A percentile compares a stretch with the other conserved stretches of the same genome.
Conservation (phyloP, 2,888 invertebrate genomes). For the Campaea margaritaria region DNA sequence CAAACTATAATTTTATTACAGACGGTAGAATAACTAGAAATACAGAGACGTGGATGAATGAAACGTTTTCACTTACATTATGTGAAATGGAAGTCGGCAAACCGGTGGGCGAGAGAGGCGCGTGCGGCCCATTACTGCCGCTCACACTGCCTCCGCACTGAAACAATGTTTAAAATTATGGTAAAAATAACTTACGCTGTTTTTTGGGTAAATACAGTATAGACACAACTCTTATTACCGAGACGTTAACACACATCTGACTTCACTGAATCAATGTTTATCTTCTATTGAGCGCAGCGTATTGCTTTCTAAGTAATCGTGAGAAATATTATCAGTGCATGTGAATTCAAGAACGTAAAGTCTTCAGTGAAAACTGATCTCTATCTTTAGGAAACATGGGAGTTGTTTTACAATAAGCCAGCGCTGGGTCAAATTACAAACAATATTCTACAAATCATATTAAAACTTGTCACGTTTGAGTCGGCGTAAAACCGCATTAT, state of each 20-base stretch:
- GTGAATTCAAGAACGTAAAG: conserved; percentile 35
- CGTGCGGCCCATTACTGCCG: conserved; percentile 81
- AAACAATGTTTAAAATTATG: conserved; percentile 59
- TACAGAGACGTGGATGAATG: conserved; percentile 1
- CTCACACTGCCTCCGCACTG: conserved; percentile 77
- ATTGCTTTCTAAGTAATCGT: conserved; percentile 58
- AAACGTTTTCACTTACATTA: conserved; percentile 67
- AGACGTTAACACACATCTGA: conserved; percentile 44
- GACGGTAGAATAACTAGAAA: conserved; percentile 10
- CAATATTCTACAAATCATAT: conserved; percentile 53
- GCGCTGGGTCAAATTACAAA: conserved; percentile 39
- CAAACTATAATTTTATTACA: conserved; percentile 11
- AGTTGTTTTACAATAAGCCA: conserved; percentile 29
- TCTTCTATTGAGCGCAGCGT: conserved; percentile 47
- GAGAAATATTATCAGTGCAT: conserved; percentile 48
- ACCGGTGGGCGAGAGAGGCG: conserved; percentile 81
- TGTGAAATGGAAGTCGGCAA: conserved; percentile 79
- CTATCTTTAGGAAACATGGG: conserved; percentile 28
- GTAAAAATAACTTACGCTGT: conserved; percentile 54
- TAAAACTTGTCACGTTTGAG: conserved; percentile 48
- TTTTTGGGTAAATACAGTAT: conserved; percentile 40
- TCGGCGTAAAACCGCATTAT: conserved; percentile 41
- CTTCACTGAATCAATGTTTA: conserved; percentile 51
- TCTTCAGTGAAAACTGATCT: conserved; percentile 44
- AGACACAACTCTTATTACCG: conserved; percentile 33